Conservation (phyloP, 2,888 invertebrate genomes). For the Monoplex corrugatus region DNA sequence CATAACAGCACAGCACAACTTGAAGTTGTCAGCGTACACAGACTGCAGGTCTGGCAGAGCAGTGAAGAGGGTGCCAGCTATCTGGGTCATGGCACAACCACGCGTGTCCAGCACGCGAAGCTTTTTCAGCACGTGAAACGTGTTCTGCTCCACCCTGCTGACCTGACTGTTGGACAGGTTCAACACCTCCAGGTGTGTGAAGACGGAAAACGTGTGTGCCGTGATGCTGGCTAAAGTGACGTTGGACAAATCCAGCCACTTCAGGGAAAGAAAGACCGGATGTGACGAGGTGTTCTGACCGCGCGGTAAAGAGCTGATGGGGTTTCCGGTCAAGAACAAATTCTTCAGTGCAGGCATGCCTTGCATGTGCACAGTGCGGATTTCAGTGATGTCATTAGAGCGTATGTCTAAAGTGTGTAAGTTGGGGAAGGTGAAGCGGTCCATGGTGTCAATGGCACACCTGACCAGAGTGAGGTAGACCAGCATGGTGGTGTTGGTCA, state of each 20-base stretch:
- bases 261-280: neutral
- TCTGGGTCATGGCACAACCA: neutral
- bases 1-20: slow-evolving; percentile 17
- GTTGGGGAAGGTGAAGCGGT: neutral
- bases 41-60: slow-evolving; percentile 5
- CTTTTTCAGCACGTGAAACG: neutral
- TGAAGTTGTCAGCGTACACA: slow-evolving; percentile 40
- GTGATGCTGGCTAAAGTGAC: neutral
- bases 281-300: too few relatives aligned
- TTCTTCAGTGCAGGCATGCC: neutral
- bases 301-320: neutral
- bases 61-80: neutral
- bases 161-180: slow-evolving; percentile 4
- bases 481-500: slow-evolving; percentile 9
- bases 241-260: neutral
- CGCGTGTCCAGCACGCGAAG: slow-evolving; percentile 26
- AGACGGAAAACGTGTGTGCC: neutral
- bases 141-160: neutral
- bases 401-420: slow-evolving; percentile 38
- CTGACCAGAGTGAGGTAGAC: neutral
- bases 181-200: neutral
- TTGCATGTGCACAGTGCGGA: neutral
- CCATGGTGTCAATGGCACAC: neutral
- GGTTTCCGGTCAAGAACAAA: neutral
- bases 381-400: neutral